A percentile compares a stretch with the other conserved stretches of the same genome.
phyloP scores from a whole-genome alignment of 2,113 vertebrate species.

The Apistogramma diplotaenia region DNA sequence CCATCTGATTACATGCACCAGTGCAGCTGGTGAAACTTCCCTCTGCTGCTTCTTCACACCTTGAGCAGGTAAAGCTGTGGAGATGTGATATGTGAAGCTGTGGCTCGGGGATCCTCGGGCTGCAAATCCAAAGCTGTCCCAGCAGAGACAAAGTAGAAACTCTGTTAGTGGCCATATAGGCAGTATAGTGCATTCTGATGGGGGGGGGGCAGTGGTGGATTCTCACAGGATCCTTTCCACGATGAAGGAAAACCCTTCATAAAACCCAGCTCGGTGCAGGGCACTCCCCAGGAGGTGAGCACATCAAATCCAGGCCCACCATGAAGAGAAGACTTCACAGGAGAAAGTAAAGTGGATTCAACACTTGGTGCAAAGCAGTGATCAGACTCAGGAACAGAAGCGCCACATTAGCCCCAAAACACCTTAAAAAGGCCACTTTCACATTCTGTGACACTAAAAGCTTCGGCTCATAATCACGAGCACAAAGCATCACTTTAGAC shows the following conservation, averaged over 20 bases:
- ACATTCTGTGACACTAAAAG: background rate
- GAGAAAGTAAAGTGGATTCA: background rate
- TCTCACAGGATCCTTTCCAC: background rate
- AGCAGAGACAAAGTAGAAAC: background rate
- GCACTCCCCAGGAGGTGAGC: background rate
- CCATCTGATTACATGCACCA: background rate
- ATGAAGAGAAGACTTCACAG: background rate
- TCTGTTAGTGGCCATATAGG: accelerated
- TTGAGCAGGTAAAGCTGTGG: background rate
- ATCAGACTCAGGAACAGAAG: background rate
- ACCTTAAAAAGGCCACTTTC: accelerated
- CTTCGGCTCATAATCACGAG: background rate
- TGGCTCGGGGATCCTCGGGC: accelerated
- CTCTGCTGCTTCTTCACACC: background rate
- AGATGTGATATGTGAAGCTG: background rate
- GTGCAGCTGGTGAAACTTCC: background rate
- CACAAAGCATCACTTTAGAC: background rate
- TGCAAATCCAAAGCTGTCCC: background rate
- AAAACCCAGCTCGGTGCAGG: background rate
- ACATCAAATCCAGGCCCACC: background rate
- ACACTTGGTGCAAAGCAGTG: background rate
- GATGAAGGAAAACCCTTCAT: background rate
- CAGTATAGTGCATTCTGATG: background rate
- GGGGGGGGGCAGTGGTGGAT: background rate
- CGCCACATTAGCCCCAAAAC: background rate